Conservation (phyloP, 37 sponge, comb jelly and placozoan species). For the Aplysina aerophoba region DNA sequence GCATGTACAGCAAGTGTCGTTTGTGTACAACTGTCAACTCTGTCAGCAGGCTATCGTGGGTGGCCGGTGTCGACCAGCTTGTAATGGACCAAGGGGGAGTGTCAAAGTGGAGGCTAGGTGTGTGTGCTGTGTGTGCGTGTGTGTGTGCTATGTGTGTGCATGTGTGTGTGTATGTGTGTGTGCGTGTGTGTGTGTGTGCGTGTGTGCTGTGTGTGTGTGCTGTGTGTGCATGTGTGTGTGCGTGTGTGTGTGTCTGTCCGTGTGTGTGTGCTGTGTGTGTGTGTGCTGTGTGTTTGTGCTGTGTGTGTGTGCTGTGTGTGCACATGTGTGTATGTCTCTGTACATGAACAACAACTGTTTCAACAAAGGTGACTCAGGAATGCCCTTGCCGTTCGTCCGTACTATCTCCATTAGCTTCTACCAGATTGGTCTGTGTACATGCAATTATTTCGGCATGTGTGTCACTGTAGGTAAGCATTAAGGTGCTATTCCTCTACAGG, state of each 20-base stretch:
- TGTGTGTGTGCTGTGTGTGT: background rate
- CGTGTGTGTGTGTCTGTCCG: background rate
- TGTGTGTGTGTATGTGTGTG: background rate
- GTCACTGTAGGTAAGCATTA: no score
- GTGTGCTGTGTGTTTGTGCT: background rate
- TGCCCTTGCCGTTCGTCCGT: no score
- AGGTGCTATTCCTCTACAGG: background rate
- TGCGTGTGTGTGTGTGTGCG: slow-evolving; percentile 20
- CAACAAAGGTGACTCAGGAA: no score
- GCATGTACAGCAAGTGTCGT: background rate
- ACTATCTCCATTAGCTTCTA: no score
- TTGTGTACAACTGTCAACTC: background rate
- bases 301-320: slow-evolving; percentile 53
- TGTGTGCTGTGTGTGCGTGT: no score
- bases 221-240: background rate
- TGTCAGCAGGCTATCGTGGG: slow-evolving; percentile 37
- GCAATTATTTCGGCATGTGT: no score
- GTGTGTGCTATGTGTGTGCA: background rate
- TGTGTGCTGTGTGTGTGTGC: background rate
- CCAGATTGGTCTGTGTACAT: background rate
- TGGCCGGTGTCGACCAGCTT: slow-evolving; percentile 36
- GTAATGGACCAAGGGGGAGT: slow-evolving; percentile 56
- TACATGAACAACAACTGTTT: no score
- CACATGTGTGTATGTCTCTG: background rate
- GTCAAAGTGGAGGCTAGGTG: slow-evolving; percentile 33